Percentiles rank a stretch among this genome's conserved stretches.
Evolutionary conservation across 2,888 invertebrate genomes (phyloP).

Genomic region (Willowsia nigromaculata): DNA sequence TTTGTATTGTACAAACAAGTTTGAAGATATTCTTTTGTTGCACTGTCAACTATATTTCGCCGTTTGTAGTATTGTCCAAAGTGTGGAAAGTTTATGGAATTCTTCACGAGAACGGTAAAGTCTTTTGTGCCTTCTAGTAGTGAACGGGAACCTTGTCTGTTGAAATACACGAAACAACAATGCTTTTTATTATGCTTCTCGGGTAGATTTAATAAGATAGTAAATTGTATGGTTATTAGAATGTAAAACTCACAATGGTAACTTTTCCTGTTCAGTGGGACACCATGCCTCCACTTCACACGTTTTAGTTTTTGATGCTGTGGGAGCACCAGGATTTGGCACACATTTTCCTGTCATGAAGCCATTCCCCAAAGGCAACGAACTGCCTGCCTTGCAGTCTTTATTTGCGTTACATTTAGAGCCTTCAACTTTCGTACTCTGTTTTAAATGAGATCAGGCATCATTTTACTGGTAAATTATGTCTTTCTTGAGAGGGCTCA

Average conservation of each 20-base stretch:
- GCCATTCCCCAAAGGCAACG: slow-evolving; percentile 80
- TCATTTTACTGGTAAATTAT: not conserved
- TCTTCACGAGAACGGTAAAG: slow-evolving; percentile 76
- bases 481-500: not conserved
- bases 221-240: not conserved
- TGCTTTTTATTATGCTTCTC: no score
- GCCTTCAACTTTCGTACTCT: slow-evolving; percentile 78
- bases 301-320: slow-evolving; percentile 73
- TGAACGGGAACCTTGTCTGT: slow-evolving; percentile 46
- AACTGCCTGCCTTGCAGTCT: slow-evolving; percentile 78
- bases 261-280: slow-evolving; percentile 80
- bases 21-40: slow-evolving; percentile 79
- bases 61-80: slow-evolving; percentile 71
- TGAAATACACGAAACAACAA: not conserved
- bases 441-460: not conserved
- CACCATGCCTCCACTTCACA: slow-evolving; percentile 82
- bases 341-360: slow-evolving; percentile 81
- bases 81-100: slow-evolving; percentile 75
- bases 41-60: slow-evolving; percentile 80
- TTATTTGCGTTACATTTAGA: slow-evolving; percentile 78
- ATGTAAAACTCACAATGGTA: slow-evolving; percentile 78
- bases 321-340: not conserved
- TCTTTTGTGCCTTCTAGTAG: slow-evolving; percentile 72
- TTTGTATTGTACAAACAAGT: slow-evolving; percentile 79
- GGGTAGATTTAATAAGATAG: no score